phyloP scores from a whole-genome alignment of 2,797 vertebrate species.

The Rhabdophis nuchalis region DNA sequence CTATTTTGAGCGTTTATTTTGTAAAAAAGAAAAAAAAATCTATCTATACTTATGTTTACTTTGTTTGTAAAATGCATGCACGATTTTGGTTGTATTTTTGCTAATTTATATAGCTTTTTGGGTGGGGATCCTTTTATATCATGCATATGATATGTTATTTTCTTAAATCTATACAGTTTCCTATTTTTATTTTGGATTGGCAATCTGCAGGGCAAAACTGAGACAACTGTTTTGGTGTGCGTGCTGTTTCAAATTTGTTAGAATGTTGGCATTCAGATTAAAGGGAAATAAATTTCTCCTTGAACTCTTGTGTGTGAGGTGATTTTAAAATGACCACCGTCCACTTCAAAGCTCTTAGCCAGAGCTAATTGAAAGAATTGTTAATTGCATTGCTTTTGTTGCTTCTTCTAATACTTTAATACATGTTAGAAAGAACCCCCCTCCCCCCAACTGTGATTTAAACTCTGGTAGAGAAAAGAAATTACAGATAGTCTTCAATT shows the following conservation, averaged over 20 bases:
- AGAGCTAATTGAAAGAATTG: background rate
- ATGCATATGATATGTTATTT: background rate
- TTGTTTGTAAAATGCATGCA: background rate
- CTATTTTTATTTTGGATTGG: background rate
- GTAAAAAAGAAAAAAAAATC: background rate
- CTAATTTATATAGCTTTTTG: background rate
- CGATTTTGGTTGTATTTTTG: background rate
- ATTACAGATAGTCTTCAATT: background rate
- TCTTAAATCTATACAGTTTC: background rate
- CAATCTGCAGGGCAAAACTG: background rate
- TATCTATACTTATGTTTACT: background rate
- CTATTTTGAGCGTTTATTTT: background rate
- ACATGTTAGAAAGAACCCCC: background rate
- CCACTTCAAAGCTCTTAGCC: background rate
- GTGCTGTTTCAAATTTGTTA: background rate
- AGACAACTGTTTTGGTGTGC: background rate
- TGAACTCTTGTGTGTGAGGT: background rate
- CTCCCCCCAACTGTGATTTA: background rate
- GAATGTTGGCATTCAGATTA: background rate
- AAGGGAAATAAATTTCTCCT: background rate
- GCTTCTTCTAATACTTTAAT: slow-evolving; percentile 36
- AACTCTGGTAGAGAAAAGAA: background rate
- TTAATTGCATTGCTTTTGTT: slow-evolving; percentile 7
- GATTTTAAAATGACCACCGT: background rate
- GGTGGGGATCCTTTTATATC: background rate